Evolutionary conservation across 2,113 vertebrate genomes (phyloP).

Genomic region (Pelecanus crispus): DNA sequence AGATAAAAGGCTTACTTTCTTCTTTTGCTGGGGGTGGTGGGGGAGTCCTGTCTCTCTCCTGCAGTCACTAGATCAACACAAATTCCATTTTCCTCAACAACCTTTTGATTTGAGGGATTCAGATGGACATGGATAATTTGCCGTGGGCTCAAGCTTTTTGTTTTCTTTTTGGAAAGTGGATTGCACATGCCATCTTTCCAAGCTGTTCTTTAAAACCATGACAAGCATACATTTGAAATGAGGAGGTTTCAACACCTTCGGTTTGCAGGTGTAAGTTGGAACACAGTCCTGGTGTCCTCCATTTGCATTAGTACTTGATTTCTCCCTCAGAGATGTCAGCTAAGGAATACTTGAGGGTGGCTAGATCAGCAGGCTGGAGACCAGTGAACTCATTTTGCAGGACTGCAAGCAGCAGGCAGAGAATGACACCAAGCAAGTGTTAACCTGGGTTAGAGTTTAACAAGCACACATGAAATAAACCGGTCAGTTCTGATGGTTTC

Average conservation of each 20-base stretch:
- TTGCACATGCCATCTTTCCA: neutral
- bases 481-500: neutral
- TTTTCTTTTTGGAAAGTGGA: neutral
- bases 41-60: neutral
- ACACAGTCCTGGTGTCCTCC: neutral
- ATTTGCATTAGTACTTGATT: neutral
- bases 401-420: neutral
- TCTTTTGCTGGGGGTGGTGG: neutral
- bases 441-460: neutral
- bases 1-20: neutral
- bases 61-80: neutral
- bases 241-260: neutral
- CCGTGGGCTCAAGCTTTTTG: neutral
- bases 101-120: neutral
- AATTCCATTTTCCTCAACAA: neutral
- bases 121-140: neutral
- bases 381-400: neutral
- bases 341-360: neutral
- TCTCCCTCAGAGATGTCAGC: neutral
- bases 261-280: neutral
- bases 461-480: neutral
- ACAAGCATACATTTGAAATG: fast-evolving
- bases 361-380: neutral
- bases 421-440: neutral
- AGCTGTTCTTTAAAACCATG: neutral